Evolutionary conservation across 2,113 vertebrate genomes (phyloP).

Genomic region (Chrysemys picta): DNA sequence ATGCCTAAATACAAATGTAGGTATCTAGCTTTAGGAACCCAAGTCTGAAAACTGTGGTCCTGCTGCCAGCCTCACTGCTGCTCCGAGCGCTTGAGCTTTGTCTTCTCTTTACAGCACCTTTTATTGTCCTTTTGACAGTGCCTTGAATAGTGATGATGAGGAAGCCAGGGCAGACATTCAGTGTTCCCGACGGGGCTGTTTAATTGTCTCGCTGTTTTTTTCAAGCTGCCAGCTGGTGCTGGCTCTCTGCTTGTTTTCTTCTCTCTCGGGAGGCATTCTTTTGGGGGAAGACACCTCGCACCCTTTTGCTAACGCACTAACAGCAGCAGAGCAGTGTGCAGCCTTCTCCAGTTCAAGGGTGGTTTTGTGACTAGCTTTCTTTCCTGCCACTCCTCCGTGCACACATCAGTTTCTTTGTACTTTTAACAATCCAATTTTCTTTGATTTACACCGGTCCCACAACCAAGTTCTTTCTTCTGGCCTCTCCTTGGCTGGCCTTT

Average conservation of each 20-base stretch:
- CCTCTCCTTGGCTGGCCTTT: background rate
- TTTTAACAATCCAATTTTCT: background rate
- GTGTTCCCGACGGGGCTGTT: constrained; percentile 59
- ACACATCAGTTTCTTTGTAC: background rate
- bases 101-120: constrained; percentile 62
- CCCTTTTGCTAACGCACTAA: constrained; percentile 45
- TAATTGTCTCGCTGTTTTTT: constrained; percentile 47
- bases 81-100: constrained; percentile 32
- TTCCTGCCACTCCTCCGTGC: fast-evolving
- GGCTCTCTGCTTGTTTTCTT: constrained; percentile 58
- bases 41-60: background rate
- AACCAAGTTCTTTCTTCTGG: background rate
- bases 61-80: constrained; percentile 28
- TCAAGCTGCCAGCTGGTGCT: constrained; percentile 69
- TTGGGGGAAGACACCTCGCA: constrained; percentile 39
- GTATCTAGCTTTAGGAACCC: background rate
- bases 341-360: background rate
- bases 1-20: background rate
- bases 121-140: constrained; percentile 62
- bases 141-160: constrained; percentile 52
- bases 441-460: background rate
- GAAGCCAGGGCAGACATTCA: constrained; percentile 29
- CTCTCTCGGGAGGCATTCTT: constrained; percentile 54
- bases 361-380: background rate
- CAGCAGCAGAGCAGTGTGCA: background rate